Evolutionary conservation across 1,140 invertebrate species (phyloP).

Genomic region (Akabosia matsudoensis): DNA sequence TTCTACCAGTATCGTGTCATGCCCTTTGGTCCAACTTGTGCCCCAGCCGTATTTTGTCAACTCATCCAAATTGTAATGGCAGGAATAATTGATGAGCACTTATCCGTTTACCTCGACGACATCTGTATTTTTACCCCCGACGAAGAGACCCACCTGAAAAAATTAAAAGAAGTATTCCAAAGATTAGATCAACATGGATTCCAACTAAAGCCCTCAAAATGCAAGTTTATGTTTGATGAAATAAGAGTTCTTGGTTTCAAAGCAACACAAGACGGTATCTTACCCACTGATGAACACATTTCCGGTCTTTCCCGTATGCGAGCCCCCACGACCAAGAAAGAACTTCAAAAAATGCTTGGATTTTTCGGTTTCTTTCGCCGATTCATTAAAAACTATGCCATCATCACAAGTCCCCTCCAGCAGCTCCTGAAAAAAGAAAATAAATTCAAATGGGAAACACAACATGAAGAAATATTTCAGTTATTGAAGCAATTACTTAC

Average conservation of each 20-base stretch:
- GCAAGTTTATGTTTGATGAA: neutral
- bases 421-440: neutral
- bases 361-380: neutral
- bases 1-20: neutral
- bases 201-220: neutral
- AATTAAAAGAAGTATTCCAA: neutral
- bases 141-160: neutral
- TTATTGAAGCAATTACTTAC: neutral
- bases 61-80: neutral
- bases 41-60: neutral
- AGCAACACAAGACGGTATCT: neutral
- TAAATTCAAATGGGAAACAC: neutral
- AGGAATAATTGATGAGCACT: neutral
- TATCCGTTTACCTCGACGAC: neutral
- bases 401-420: neutral
- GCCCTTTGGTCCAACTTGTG: neutral
- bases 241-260: neutral
- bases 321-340: neutral
- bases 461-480: neutral
- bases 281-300: neutral
- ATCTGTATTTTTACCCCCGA: neutral
- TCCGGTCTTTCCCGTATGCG: neutral
- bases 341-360: neutral
- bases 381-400: neutral
- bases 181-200: neutral